A percentile compares a stretch with the other conserved stretches of the same genome.
Conservation (phyloP, 1,140 invertebrate genomes). For the Chionoecetes opilio region DNA sequence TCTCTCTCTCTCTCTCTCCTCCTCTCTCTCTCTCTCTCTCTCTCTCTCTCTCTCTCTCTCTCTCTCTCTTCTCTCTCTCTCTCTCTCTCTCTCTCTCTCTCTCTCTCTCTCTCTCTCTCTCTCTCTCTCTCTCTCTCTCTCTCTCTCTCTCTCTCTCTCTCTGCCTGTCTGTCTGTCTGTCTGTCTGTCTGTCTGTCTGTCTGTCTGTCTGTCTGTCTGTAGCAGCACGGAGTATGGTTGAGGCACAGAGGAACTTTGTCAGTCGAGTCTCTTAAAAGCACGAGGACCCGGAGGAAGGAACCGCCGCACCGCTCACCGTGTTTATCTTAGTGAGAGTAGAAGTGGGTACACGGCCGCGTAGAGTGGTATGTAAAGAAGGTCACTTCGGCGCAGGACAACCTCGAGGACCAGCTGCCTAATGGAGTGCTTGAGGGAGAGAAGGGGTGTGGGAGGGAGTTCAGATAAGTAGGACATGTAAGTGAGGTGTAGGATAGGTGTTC, state of each 20-base stretch:
- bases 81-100: too few relatives aligned
- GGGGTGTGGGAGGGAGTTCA: not conserved
- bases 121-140: constrained; percentile 29
- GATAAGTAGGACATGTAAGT: not conserved
- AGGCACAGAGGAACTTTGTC: not conserved
- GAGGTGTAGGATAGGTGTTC: not conserved
- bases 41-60: too few relatives aligned
- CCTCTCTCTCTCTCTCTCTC: too few relatives aligned
- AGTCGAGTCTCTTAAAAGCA: not conserved
- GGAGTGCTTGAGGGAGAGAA: not conserved
- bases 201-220: not conserved
- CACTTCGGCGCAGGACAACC: not conserved
- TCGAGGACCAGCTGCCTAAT: not conserved
- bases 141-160: constrained; percentile 48
- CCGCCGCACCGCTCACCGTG: not conserved
- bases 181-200: not conserved
- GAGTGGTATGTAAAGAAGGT: not conserved
- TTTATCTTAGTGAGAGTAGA: not conserved
- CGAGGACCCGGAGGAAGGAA: not conserved
- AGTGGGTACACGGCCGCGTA: not conserved
- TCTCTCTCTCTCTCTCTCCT: too few relatives aligned
- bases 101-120: too few relatives aligned
- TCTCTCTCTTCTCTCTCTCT: too few relatives aligned
- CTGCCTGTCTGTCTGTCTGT: constrained; percentile 11
- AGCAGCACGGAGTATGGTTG: not conserved